Conservation (phyloP, 2,113 vertebrate genomes). For the Brachirus orientalis region DNA sequence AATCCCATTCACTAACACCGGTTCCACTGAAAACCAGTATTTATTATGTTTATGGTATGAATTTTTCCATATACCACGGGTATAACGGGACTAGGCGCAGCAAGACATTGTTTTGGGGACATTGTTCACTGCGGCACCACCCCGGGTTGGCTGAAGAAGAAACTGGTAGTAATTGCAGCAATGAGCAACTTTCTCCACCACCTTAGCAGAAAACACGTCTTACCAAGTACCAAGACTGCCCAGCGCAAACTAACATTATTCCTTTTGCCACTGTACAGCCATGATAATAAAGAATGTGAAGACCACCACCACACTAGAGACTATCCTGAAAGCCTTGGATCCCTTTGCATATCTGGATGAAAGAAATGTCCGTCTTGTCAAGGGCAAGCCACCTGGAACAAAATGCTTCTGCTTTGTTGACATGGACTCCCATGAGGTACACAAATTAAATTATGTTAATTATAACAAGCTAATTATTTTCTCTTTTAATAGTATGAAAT, state of each 20-base stretch:
- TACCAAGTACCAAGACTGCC: too few species aligned
- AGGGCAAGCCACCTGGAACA: conserved; percentile 87
- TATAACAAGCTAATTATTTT: not conserved
- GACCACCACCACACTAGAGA: conserved; percentile 90
- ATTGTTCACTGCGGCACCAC: too few species aligned
- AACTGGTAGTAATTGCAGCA: too few species aligned
- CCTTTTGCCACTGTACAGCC: conserved; percentile 75
- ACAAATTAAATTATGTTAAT: not conserved
- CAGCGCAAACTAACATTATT: not conserved
- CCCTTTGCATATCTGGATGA: conserved; percentile 91
- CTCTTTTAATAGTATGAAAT: not conserved
- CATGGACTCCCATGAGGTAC: conserved; percentile 93
- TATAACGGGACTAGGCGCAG: too few species aligned
- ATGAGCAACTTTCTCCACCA: too few species aligned
- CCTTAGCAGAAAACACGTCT: not conserved
- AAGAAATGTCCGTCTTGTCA: conserved; percentile 93
- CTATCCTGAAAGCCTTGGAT: conserved; percentile 91
- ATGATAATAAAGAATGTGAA: conserved; percentile 96
- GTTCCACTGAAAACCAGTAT: too few species aligned
- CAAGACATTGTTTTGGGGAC: too few species aligned
- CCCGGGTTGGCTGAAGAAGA: too few species aligned
- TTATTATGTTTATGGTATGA: too few species aligned
- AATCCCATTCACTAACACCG: too few species aligned
- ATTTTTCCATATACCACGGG: too few species aligned
- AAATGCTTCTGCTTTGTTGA: conserved; percentile 96